Base-by-base conservation (phyloP, 2,113 vertebrate genomes). In the Mystacornis crossleyi region DNA sequence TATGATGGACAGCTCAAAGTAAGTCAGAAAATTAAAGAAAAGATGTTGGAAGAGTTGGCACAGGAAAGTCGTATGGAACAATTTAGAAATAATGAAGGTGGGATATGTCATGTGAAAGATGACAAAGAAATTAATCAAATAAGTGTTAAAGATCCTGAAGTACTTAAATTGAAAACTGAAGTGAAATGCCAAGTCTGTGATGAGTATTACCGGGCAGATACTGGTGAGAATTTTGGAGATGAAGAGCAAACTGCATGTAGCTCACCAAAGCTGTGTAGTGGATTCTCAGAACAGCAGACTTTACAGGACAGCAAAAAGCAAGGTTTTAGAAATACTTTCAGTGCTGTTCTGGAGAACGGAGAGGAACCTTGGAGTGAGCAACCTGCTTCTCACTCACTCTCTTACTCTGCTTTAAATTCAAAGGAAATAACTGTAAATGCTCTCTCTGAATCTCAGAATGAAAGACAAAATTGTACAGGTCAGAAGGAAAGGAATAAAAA, bases 1-100 rank as follows among this genome's bases (percentile, higher is more conserved):
- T 99, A 98, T 96, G 98, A 99, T 97, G 98, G 98, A 48, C 94
- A 97, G 53, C 54, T 98, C 21, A 97, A 98, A 81, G 93, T 99
- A 92, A 99, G 98, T 96, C 65, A 98, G 75, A 98, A 98, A 96
- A 97, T 99, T 45, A 98, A 98, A 95, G 96, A 98, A 62, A 97
- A 99, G 43, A 67, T 99, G 80, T 14, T 92, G 64, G 95, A 91
- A 38, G 85, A 92, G 86, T 70, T 65, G 61, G 14, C 71, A 18
- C 42, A 17, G 12, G 75, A 86, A 43, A 67, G 12, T 50, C 0
- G 0, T 19, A 10, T 0, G 0, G 21, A 70, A 43, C 38, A 43
- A 18, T 24, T 17, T 62, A 51, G 21, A 55, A 42, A 42, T 66
- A 51, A 51, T 13, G 17, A 23, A 55, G 14, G n/a, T 65, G 33